Base-by-base conservation (phyloP, 2,797 vertebrate species). In the Falco peregrinus region DNA sequence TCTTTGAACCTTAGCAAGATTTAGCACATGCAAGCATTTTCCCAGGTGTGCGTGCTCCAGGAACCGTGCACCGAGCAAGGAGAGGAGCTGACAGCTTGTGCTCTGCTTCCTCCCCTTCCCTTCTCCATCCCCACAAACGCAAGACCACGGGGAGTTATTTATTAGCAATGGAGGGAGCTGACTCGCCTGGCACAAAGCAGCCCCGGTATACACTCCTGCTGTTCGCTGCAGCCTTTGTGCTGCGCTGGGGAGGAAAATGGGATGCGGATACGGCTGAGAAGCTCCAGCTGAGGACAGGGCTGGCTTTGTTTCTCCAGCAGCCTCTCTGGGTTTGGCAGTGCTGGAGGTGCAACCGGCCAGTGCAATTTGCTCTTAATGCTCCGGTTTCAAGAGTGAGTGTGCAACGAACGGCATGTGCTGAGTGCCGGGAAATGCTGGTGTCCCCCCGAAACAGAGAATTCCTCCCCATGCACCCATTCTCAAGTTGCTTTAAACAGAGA, bases 391-490 rank as follows among this genome's bases (percentile, higher is more conserved):
- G 56, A 53, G 59, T 0, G 3, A 92, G 25, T 0, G 25, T 16
- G 87, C 7, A 15, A 16, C 0, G 7, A 15, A 16, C 0, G 7
- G 87, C 7, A 15, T 11, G 69, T 11, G 79, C 39, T 4, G 51
- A 82, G 51, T 8, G 0, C 45, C 1, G 11, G 31, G 53, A 47
- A 92, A 20, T 3, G 1, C 76, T 5, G 60, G 2, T 24, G 41
- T 41, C 41, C n/a, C 39, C 2, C 8, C 1, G 8, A 31, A 28
- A 57, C 11, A 8, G 26, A 9, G 69, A 69, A 33, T 16, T 47
- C 21, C 59, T 71, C 28, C 47, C 53, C 0, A 0, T 11, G 33
- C 2, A 2, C 35, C 59, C 33, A 1, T 35, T 47, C n/a, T 8
- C 26, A 29, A 70, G 56, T 47, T 1, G 5, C 17, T 59, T 37